Percentiles rank a stretch among this genome's conserved stretches.
Conservation (phyloP, 2,113 vertebrate genomes). For the Anarrhichthys ocellatus region DNA sequence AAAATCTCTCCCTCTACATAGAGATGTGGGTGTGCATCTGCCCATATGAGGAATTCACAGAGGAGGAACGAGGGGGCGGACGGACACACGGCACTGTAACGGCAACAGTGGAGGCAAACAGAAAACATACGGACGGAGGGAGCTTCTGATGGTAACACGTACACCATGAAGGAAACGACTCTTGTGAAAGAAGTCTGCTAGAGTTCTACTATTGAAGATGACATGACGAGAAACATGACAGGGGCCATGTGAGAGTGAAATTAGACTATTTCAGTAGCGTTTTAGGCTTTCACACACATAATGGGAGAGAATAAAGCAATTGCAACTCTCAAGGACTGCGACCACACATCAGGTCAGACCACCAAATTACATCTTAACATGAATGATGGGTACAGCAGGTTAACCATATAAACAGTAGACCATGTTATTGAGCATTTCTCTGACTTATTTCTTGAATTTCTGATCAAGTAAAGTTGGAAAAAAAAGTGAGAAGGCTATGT, state of each 20-base stretch:
- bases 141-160: not conserved
- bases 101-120: slow-evolving; percentile 18
- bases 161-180: not conserved
- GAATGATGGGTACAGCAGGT: not conserved
- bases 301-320: not conserved
- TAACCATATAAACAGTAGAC: not conserved
- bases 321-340: not conserved
- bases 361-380: not conserved
- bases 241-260: not conserved
- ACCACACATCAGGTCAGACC: not conserved
- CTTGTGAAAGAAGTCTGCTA: not conserved
- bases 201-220: not conserved
- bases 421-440: not conserved
- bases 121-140: not conserved
- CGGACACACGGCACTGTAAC: slow-evolving; percentile 17
- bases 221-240: not conserved
- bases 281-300: not conserved
- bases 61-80: slow-evolving; percentile 42
- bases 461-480: not conserved
- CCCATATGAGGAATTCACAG: slow-evolving; percentile 34
- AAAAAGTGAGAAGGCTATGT: not conserved
- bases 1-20: slow-evolving; percentile 46
- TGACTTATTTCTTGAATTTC: not conserved
- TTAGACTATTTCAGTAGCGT: not conserved
- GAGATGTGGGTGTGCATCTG: slow-evolving; percentile 56